Base-by-base conservation (phyloP, 2,888 invertebrate genomes). In the Limnephilus lunatus region DNA sequence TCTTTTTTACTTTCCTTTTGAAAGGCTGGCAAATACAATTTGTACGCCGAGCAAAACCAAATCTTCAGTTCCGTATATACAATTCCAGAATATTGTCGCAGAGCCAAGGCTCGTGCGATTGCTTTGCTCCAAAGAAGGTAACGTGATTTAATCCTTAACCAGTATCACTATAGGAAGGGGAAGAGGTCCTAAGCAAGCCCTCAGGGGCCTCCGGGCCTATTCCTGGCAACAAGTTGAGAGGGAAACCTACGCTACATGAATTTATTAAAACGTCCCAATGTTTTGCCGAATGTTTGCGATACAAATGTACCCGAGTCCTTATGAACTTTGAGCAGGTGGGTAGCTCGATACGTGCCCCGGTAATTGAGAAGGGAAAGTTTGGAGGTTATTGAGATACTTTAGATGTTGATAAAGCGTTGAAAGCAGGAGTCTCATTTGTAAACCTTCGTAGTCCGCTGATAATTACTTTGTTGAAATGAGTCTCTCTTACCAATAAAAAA, bases 111-210 rank as follows among this genome's bases (percentile, higher is more conserved):
- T 90, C 82, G 32, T 82, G 90, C 89, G 81, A 83, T 89, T 89
- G 87, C 89, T 82, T 83, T 15, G 91, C 92, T 90, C 90, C 91
- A 82, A 92, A 92, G 89, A 92, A 91, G 87, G 87, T 92, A 92
- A 92, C 91, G 91, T 86, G 93, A 93, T 93, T 93, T 93, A 92
- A 92, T 93, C 93, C 92, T 44, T 81, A 92, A 92, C 92, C 53
- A 87, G 93, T 92, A 68, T 92, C 92, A 93, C 91, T 89, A 88
- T 90, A 92, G 91, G 93, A 87, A 86, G 25, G 39, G 39, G 80
- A 68, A 31, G 68, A 90, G 81, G 39, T 85, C 32, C 48, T 80
- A 53, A 35, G 90, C 87, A 92, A 85, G 82, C 81, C 88, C 81
- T 91, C 82, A 39, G 91, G 91, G 90, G 85, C 89, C 86, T 53